Evolutionary conservation across 1,140 invertebrate genomes (phyloP), one percentile per base, ranked within the genome.

Genomic region (Drosophila sp.): DNA sequence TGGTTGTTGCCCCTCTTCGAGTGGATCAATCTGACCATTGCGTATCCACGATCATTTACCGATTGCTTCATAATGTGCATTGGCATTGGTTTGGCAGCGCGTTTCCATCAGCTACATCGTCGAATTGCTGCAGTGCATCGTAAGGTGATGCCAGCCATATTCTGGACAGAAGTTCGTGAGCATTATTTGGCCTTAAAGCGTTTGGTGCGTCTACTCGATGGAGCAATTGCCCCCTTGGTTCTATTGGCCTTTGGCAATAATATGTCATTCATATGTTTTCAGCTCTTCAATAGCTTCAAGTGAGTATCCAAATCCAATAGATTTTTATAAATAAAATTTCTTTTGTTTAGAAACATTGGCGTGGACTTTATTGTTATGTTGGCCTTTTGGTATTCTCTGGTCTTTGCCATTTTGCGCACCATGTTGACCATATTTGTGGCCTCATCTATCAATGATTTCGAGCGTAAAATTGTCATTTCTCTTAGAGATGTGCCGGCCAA

Each of bases 51-150:
- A 2, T 82, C 90, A 25, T 91, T 91, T 33, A 95, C 93, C 11
- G 95, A 95, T 76, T 77, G 95, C 3, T 95, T 95, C 35, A 93
- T 95, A 2, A 95, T 95, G 91, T 80, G 95, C 83, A 93, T 95
- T 82, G 93, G 92, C 66, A 91, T 94, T 33, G 94, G 94, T 4
- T 70, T 95, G 47, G 93, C 93, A 0, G 91, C 93, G 29, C 92
- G 94, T 56, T 95, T 95, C 79, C 92, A 93, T 60, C 94, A 94
- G 66, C 79, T 95, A 2, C 95, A 95, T 70, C 86, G 83, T 11
- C 90, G 91, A 1, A 91, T 92, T 35, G 84, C 87, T 23, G 76
- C 79, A 2, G 91, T 92, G 4, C 95, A 94, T 92, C 94, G 56
- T 92, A 79, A 94, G 93, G 63, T 93, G n/a, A 92, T 95, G 58